Conservation (phyloP, 1,140 invertebrate genomes). For the Tetramorium alpestre region DNA sequence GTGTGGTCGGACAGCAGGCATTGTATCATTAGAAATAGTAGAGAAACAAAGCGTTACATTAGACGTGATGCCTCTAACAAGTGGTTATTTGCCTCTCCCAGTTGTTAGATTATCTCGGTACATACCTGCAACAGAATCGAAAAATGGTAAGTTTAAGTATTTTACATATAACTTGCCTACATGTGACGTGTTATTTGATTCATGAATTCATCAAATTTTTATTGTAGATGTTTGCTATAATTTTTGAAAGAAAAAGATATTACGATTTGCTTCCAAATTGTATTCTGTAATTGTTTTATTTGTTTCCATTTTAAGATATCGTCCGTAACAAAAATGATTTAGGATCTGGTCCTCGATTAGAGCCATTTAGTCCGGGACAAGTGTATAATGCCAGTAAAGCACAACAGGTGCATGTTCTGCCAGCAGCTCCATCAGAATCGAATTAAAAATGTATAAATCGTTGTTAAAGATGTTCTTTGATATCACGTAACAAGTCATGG, state of each 20-base stretch:
- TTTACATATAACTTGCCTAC: not conserved
- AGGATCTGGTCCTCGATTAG: constrained; percentile 88
- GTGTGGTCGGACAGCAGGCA: constrained; percentile 94
- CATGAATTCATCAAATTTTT: constrained; percentile 16
- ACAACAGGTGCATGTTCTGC: constrained; percentile 94
- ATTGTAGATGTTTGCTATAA: constrained; percentile 4
- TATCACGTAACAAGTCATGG: constrained; percentile 14
- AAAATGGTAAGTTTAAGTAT: constrained; percentile 86
- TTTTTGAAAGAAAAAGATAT: not conserved
- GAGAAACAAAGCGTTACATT: constrained; percentile 91
- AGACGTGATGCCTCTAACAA: constrained; percentile 96
- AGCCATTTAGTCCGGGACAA: constrained; percentile 94
- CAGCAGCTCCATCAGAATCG: constrained; percentile 83
- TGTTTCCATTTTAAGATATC: constrained; percentile 76
- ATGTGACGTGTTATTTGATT: not conserved
- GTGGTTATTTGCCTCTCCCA: constrained; percentile 95
- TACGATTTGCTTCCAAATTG: not conserved
- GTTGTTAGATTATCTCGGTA: constrained; percentile 96
- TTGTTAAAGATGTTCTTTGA: constrained; percentile 41
- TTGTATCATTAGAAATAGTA: constrained; percentile 91
- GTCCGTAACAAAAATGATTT: constrained; percentile 79
- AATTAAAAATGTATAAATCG: constrained; percentile 60
- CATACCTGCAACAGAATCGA: constrained; percentile 91
- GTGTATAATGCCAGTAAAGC: constrained; percentile 96
- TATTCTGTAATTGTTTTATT: constrained; percentile 55